Evolutionary conservation across 1,140 invertebrate genomes (phyloP).

Genomic region (Macrotrachela quadricornifera): DNA sequence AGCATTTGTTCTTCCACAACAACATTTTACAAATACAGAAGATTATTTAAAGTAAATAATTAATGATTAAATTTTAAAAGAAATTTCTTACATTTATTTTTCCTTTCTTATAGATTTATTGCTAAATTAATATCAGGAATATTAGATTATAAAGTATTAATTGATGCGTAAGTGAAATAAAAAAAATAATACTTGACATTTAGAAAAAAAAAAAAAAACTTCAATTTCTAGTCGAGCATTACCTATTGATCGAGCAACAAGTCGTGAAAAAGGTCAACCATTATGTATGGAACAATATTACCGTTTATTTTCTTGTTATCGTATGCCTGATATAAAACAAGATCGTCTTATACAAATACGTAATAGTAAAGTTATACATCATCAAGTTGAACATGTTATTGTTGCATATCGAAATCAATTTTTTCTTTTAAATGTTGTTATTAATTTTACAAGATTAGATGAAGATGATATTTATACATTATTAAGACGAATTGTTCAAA

Average conservation of each 20-base stretch:
- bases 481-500: constrained; percentile 20
- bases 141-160: constrained; percentile 64
- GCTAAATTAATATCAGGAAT: constrained; percentile 62
- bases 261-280: constrained; percentile 47
- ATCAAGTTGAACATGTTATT: constrained; percentile 50
- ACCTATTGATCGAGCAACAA: constrained; percentile 53
- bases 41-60: constrained; percentile 17
- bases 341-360: constrained; percentile 13
- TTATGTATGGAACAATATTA: constrained; percentile 95
- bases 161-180: constrained; percentile 39
- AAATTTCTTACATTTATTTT: no score
- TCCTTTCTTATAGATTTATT: constrained; percentile 39
- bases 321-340: constrained; percentile 44
- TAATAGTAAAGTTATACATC: constrained; percentile 8
- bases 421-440: constrained; percentile 51
- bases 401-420: constrained; percentile 76
- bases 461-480: constrained; percentile 39
- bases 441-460: constrained; percentile 28
- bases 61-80: no score
- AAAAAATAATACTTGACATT: constrained; percentile 3
- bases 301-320: constrained; percentile 63
- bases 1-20: constrained; percentile 69
- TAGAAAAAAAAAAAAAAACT: not conserved
- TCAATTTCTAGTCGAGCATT: constrained; percentile 41
- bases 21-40: constrained; percentile 42